Evolutionary conservation across 2,113 vertebrate species (phyloP).

Genomic region (Pongo pygmaeus): DNA sequence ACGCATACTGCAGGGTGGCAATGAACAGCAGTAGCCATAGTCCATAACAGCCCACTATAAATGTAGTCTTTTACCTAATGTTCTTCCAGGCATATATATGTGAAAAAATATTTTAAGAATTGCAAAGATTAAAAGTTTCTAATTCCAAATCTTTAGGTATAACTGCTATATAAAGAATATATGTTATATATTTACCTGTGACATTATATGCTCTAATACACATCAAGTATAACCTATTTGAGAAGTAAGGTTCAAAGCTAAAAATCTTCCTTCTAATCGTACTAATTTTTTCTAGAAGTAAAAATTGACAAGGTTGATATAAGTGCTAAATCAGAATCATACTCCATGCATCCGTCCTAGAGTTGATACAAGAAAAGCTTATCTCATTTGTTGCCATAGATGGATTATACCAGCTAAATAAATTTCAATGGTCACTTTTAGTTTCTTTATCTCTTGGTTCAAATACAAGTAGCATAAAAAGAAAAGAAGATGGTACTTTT

Average conservation of each 20-base stretch:
- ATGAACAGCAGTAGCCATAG: background rate
- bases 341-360: background rate
- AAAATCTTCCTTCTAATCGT: conserved; percentile 6
- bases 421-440: background rate
- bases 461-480: conserved; percentile 20
- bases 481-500: background rate
- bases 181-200: background rate
- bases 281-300: background rate
- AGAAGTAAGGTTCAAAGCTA: conserved; percentile 8
- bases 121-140: background rate
- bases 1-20: background rate
- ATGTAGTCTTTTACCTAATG: background rate
- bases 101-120: conserved; percentile 22
- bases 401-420: background rate
- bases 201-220: background rate
- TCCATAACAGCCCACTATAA: background rate
- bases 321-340: conserved; percentile 25
- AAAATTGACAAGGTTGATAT: background rate
- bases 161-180: background rate
- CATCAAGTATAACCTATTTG: background rate
- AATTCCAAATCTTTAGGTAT: background rate
- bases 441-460: background rate
- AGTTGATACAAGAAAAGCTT: background rate
- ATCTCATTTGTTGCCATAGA: background rate
- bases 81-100: background rate